Conservation (phyloP, 2,888 invertebrate species). For the Perdita meconis region DNA sequence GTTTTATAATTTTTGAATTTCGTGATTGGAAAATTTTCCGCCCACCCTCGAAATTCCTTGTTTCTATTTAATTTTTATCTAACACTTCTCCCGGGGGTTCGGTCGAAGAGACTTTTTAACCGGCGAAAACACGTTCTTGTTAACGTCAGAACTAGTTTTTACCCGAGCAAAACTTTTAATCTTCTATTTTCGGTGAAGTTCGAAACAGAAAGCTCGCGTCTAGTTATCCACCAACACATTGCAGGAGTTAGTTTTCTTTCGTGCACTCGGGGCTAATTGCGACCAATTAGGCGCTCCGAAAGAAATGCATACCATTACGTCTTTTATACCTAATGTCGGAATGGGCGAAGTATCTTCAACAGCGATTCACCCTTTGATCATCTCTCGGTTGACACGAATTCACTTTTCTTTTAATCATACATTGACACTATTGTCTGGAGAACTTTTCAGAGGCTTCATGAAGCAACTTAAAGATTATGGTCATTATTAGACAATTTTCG, state of each 20-base stretch:
- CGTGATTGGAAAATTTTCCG: no score
- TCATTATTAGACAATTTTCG: no score
- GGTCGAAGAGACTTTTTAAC: conserved; percentile 6
- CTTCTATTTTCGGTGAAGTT: neutral
- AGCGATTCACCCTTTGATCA: neutral
- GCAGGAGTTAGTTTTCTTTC: neutral
- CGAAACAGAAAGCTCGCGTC: neutral
- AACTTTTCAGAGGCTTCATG: no score
- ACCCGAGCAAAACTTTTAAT: conserved; percentile 8
- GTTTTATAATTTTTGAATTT: no score
- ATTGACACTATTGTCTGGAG: no score
- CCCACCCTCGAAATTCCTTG: conserved; percentile 22
- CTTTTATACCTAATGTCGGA: neutral
- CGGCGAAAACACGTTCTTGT: neutral
- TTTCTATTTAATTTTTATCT: conserved; percentile 24
- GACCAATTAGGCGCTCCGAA: neutral
- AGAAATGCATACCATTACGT: neutral
- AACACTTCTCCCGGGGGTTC: conserved; percentile 8
- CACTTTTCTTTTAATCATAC: no score
- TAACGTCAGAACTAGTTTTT: conserved; percentile 40
- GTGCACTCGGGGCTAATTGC: neutral
- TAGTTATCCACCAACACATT: conserved; percentile 1
- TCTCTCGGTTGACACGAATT: no score
- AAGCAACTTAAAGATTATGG: no score
- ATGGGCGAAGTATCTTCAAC: neutral